Percentiles rank a stretch among this genome's conserved stretches.
phyloP scores from a whole-genome alignment of 35 echinoderm and acorn worm species.

The Apostichopus californicus region DNA sequence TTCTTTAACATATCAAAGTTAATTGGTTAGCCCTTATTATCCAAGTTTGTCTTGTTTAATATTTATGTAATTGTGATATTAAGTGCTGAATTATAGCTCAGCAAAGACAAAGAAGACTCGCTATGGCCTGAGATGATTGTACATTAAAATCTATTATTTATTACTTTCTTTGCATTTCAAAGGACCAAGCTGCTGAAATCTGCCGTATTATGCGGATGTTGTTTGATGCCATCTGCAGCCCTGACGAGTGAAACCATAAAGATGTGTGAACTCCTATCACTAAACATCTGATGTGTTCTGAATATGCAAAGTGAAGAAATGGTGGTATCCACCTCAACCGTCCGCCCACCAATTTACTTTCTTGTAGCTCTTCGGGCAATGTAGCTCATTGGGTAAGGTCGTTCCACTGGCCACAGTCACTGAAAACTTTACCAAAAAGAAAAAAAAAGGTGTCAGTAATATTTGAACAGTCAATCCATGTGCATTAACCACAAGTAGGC shows the following conservation, averaged over 20 bases:
- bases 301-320: background rate
- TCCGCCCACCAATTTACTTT: background rate
- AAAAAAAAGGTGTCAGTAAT: background rate
- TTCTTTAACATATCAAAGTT: no score
- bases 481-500: background rate
- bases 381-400: background rate
- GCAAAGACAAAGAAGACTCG: no score
- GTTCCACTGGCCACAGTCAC: background rate
- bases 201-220: background rate
- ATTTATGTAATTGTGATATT: no score
- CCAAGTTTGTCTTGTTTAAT: no score
- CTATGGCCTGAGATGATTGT: no score
- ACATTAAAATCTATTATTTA: no score
- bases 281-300: background rate
- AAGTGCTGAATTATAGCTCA: no score
- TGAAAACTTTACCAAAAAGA: background rate
- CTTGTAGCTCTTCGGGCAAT: background rate
- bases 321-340: background rate
- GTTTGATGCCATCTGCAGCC: constrained; percentile 19
- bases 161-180: background rate
- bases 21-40: no score
- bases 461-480: background rate
- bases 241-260: constrained; percentile 6
- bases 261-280: background rate
- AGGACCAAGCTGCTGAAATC: constrained; percentile 18